These are phyloP conservation scores for Creontiades dilutus DNA, from an alignment of 2,888 invertebrate genomes.

Conservation along the genomic window DNA sequence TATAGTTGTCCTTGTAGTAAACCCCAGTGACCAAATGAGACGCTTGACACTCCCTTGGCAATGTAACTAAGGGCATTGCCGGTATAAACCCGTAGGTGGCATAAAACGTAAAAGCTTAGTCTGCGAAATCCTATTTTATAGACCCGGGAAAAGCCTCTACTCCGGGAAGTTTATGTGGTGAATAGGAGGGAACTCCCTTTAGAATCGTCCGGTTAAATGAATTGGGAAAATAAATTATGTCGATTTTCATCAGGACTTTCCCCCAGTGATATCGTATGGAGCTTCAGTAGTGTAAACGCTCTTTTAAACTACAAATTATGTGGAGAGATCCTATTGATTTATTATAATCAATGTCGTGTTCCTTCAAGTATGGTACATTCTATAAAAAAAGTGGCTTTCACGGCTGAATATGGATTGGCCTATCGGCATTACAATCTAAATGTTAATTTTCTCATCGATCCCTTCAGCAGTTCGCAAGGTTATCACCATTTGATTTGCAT, in stretches of 20 bases:
- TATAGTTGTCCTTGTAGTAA: no score
- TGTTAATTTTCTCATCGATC: no score
- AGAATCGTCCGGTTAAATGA: background rate
- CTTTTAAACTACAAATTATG: background rate
- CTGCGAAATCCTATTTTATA: background rate
- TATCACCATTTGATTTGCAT: no score
- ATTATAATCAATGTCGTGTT: no score
- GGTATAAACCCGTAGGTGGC: background rate
- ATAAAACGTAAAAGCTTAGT: constrained; percentile 4
- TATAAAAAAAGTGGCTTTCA: no score
- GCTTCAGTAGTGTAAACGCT: background rate
- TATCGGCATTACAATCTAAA: no score
- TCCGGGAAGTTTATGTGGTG: background rate
- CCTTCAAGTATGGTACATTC: no score
- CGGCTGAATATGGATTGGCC: no score
- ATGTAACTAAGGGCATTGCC: background rate
- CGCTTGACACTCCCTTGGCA: background rate
- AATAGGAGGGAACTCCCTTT: background rate
- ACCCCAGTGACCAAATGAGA: background rate
- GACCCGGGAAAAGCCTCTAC: background rate
- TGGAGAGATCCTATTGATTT: no score
- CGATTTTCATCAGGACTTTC: background rate
- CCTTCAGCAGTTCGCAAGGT: no score
- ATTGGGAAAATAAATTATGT: background rate
- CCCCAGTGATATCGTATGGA: background rate